Percentiles rank a stretch among this genome's conserved stretches.
phyloP scores from a whole-genome alignment of 2,797 vertebrate genomes.

The Eremophila alpestris region DNA sequence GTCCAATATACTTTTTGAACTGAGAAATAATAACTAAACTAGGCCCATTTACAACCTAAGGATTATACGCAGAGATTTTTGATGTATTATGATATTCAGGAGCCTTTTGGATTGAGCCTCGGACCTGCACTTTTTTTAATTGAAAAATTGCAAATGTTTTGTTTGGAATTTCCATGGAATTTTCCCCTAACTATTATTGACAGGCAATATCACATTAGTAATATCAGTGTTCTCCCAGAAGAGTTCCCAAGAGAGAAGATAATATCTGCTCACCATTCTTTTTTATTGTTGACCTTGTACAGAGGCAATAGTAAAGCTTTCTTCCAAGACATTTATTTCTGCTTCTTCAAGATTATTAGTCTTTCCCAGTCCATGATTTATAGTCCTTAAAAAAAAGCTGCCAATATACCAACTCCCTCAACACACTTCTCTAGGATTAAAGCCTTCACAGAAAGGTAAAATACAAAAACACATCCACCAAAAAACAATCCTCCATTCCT shows the following conservation, averaged over 20 bases:
- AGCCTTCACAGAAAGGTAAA: neutral
- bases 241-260: neutral
- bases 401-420: neutral
- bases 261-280: neutral
- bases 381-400: conserved; percentile 26
- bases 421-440: neutral
- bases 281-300: conserved; percentile 17
- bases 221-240: neutral
- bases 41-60: neutral
- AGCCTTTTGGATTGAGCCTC: neutral
- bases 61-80: neutral
- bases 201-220: neutral
- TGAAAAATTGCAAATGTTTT: neutral
- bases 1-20: neutral
- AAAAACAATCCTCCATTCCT: neutral
- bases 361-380: neutral
- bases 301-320: neutral
- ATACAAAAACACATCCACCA: neutral
- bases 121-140: neutral
- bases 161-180: neutral
- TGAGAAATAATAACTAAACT: neutral
- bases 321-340: conserved; percentile 20
- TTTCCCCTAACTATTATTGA: neutral
- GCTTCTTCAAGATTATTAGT: conserved; percentile 8
- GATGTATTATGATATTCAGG: neutral